Conservation (phyloP, 2,113 vertebrate species). For the Bostrychus sinensis region DNA sequence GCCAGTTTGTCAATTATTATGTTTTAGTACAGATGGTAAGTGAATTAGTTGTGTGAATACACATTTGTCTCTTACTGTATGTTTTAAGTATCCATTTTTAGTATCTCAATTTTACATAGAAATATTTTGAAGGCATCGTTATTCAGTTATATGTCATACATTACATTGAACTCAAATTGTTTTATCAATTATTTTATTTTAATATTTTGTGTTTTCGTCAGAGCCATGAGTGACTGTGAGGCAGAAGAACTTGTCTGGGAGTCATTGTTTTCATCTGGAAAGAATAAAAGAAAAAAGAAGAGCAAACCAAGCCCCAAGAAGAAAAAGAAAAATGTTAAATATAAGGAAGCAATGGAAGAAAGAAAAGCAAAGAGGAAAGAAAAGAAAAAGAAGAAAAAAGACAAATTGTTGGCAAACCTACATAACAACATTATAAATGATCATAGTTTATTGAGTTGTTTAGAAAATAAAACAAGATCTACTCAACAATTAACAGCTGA, state of each 20-base stretch:
- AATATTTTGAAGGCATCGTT: too few species aligned
- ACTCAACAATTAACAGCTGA: background rate
- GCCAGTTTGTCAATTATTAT: too few species aligned
- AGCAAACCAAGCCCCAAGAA: constrained; percentile 25
- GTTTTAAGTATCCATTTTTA: too few species aligned
- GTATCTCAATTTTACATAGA: too few species aligned
- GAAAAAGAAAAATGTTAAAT: constrained; percentile 17
- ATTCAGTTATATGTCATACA: too few species aligned
- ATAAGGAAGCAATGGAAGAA: constrained; percentile 19
- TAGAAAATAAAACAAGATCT: background rate
- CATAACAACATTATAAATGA: background rate
- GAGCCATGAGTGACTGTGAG: constrained; percentile 55
- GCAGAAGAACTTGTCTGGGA: constrained; percentile 9
- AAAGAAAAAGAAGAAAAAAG: constrained; percentile 46
- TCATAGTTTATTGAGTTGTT: background rate
- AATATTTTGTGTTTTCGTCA: constrained; percentile 11
- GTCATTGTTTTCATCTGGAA: constrained; percentile 2
- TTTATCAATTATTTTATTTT: background rate
- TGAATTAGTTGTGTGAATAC: too few species aligned
- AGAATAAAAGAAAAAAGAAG: constrained; percentile 62
- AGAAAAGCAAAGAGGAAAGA: constrained; percentile 49
- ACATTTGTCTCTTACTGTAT: too few species aligned
- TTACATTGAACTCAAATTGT: too few species aligned
- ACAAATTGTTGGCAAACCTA: background rate
- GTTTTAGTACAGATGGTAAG: too few species aligned